These are phyloP conservation scores for Borostomias antarcticus DNA, from an alignment of 2,797 vertebrate species.

Conservation along the genomic window DNA sequence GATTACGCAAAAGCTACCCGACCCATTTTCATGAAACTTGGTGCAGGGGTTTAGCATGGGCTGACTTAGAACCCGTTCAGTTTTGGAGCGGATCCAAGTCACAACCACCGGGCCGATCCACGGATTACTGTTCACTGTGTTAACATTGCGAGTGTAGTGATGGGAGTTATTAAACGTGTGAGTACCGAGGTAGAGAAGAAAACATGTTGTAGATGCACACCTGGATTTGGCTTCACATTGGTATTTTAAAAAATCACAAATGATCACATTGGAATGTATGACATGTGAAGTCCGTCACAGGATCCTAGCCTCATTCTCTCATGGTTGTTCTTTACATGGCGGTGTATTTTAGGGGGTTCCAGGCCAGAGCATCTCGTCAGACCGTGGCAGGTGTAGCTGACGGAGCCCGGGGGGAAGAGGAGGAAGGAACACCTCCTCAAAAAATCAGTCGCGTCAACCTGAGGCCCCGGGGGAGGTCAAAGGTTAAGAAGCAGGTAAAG, in stretches of 20 bases:
- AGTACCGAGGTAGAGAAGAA: not conserved
- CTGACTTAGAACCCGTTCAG: no score
- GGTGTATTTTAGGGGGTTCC: constrained; percentile 69
- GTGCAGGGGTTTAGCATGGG: no score
- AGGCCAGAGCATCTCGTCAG: constrained; percentile 67
- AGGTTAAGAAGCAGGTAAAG: not conserved
- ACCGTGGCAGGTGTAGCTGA: not conserved
- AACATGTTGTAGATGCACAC: not conserved
- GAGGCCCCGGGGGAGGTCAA: constrained; percentile 76
- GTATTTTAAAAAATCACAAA: not conserved
- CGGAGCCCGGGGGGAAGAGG: constrained; percentile 61
- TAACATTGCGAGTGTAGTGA: no score
- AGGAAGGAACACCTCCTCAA: constrained; percentile 56
- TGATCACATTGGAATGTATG: not conserved
- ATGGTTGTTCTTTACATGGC: not conserved
- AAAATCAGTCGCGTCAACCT: constrained; percentile 73
- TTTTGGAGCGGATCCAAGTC: no score
- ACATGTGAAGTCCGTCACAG: not conserved
- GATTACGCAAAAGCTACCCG: no score
- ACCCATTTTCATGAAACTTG: no score
- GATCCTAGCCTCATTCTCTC: not conserved
- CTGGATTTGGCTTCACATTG: no score
- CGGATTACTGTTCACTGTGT: no score
- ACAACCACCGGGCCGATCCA: no score
- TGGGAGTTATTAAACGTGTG: not conserved